Evolutionary conservation across 2,888 invertebrate genomes (phyloP).

Genomic region (Pterobdella sp.): DNA sequence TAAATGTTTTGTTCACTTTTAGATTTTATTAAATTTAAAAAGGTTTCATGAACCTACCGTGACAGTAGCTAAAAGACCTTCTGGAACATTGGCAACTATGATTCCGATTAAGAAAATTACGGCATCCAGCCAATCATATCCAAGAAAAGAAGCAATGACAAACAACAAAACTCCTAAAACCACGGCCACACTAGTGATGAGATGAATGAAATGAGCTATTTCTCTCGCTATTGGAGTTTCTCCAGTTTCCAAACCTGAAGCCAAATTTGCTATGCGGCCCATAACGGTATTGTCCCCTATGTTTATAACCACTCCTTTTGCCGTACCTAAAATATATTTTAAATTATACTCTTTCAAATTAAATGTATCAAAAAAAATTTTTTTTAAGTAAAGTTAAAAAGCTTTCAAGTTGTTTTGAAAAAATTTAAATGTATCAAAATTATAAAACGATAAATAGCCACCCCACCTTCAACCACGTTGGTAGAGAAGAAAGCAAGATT

Average conservation of each 20-base stretch:
- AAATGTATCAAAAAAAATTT: too few relatives aligned
- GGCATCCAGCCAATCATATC: conserved; percentile 97
- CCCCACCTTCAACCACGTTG: conserved; percentile 64
- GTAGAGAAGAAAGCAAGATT: conserved; percentile 75
- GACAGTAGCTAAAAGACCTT: conserved; percentile 94
- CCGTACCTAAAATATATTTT: conserved; percentile 44
- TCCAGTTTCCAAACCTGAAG: conserved; percentile 51
- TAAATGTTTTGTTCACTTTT: background rate
- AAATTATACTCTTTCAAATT: too few relatives aligned
- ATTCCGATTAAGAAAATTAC: conserved; percentile 96
- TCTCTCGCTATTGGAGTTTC: conserved; percentile 98
- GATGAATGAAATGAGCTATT: conserved; percentile 96
- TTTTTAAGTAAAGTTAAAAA: too few relatives aligned
- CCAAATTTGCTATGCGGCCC: conserved; percentile 53
- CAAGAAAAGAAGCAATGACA: conserved; percentile 88
- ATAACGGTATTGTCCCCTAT: conserved; percentile 52
- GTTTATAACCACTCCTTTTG: conserved; percentile 48
- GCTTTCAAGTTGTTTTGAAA: background rate
- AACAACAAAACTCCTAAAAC: conserved; percentile 83
- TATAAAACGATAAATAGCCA: background rate
- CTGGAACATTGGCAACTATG: conserved; percentile 98
- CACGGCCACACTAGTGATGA: conserved; percentile 83
- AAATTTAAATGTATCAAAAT: too few relatives aligned
- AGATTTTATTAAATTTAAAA: background rate
- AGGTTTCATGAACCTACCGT: conserved; percentile 60